These are phyloP conservation scores for Phymatocera aterrima DNA, from an alignment of 2,888 invertebrate genomes.

Conservation along the genomic window DNA sequence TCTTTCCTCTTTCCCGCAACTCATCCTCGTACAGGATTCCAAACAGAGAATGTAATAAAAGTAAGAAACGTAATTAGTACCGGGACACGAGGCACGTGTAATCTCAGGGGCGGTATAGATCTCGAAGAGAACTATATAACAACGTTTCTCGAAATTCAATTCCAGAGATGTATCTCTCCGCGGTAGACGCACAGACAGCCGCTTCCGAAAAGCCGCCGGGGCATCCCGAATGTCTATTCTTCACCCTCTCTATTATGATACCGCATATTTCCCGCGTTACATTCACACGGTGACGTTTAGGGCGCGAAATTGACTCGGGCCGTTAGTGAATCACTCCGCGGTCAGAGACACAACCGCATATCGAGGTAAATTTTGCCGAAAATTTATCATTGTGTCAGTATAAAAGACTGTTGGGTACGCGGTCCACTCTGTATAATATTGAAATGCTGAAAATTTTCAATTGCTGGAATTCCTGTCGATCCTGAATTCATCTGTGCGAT, in stretches of 20 bases:
- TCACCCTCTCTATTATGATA: background rate
- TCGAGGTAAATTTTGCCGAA: background rate
- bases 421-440: background rate
- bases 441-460: background rate
- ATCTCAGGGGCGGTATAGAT: conserved; percentile 9
- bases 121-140: background rate
- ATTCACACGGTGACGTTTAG: background rate
- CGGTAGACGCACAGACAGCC: background rate
- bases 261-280: background rate
- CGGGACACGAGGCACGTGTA: background rate
- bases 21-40: too few relatives aligned
- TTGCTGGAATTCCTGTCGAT: too few relatives aligned
- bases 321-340: background rate
- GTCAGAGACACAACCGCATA: background rate
- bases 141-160: conserved; percentile 23
- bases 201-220: background rate
- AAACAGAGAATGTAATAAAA: background rate
- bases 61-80: background rate
- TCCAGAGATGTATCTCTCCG: conserved; percentile 16
- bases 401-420: background rate
- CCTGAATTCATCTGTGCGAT: background rate
- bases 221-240: background rate
- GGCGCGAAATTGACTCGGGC: background rate
- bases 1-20: too few relatives aligned
- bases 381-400: background rate